A percentile compares a stretch with the other conserved stretches of the same genome.
phyloP scores from a whole-genome alignment of 2,113 vertebrate species.

The Leucoraja erinaceus region DNA sequence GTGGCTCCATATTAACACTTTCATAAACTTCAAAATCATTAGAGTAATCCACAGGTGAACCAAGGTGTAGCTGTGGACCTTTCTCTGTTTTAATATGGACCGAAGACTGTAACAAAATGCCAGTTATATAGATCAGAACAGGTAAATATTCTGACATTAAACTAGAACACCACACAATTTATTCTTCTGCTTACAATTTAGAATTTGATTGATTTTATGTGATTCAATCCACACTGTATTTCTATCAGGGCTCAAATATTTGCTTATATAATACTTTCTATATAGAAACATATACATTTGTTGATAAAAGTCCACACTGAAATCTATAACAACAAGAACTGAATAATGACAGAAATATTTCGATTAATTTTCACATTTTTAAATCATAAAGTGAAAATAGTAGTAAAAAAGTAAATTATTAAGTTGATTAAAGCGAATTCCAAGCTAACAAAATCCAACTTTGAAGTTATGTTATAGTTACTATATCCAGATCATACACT shows the following conservation, averaged over 20 bases:
- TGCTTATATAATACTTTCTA: too few species aligned
- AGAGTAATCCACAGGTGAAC: conserved; percentile 62
- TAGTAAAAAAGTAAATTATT: background rate
- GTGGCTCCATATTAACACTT: conserved; percentile 60
- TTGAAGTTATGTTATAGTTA: background rate
- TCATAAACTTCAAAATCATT: conserved; percentile 73
- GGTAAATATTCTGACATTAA: background rate
- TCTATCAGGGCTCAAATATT: background rate
- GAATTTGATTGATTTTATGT: background rate
- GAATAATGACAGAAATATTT: background rate
- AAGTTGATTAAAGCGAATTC: background rate
- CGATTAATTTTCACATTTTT: background rate
- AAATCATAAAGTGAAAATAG: background rate
- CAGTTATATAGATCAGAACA: background rate
- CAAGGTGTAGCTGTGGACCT: conserved; percentile 61
- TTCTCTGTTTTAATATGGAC: conserved; percentile 77
- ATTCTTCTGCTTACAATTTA: background rate
- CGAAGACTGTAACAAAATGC: conserved; percentile 59
- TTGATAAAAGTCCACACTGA: background rate
- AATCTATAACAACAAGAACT: background rate
- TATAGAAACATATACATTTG: background rate
- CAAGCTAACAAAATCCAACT: background rate
- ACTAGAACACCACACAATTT: background rate
- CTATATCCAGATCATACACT: background rate
- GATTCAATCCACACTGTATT: background rate